A percentile compares a stretch with the other conserved stretches of the same genome.
phyloP scores from a whole-genome alignment of 2,797 vertebrate species.

The Pseudochirops corinnae region DNA sequence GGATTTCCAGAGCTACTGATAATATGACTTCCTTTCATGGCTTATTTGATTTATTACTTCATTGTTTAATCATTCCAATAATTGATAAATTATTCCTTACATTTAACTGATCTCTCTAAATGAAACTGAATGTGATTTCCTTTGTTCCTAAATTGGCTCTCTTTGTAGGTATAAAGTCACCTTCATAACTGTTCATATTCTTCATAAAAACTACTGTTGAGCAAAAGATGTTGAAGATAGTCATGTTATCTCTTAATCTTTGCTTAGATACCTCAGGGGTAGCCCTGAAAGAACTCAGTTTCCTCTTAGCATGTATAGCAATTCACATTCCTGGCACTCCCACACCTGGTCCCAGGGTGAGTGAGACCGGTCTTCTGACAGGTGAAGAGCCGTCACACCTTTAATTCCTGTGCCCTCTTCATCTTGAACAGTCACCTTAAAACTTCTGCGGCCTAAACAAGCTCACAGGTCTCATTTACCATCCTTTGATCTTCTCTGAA shows the following conservation, averaged over 20 bases:
- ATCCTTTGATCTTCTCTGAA: neutral
- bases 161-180: neutral
- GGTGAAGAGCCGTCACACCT: neutral
- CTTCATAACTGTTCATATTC: neutral
- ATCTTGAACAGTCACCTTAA: neutral
- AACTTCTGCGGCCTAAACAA: neutral
- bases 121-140: neutral
- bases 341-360: neutral
- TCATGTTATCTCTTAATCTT: neutral
- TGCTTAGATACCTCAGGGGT: neutral
- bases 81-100: neutral
- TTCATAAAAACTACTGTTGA: neutral
- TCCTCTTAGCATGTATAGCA: neutral
- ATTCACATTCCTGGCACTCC: neutral
- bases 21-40: neutral
- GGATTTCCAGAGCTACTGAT: constrained; percentile 14
- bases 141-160: neutral
- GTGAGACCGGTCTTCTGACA: neutral
- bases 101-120: neutral
- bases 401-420: neutral
- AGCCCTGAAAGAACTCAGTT: too few relatives aligned
- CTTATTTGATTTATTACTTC: neutral
- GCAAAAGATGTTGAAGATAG: neutral
- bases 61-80: neutral
- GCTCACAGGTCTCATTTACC: neutral